Conservation (phyloP, 1,140 invertebrate species). For the Medauroidea extradentata region DNA sequence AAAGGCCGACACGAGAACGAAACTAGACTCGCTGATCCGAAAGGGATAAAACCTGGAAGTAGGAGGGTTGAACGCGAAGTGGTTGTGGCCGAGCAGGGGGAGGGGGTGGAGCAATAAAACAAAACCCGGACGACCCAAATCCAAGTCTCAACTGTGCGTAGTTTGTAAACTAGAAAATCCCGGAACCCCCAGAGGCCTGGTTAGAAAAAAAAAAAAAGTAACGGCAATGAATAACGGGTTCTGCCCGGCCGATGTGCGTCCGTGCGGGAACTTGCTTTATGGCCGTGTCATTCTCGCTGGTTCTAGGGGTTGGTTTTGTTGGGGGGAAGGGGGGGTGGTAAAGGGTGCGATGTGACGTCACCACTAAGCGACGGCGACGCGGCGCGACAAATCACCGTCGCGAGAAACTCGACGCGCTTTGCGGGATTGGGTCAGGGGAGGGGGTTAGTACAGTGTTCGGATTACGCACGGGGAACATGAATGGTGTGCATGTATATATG, state of each 20-base stretch:
- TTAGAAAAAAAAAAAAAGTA: too few relatives aligned
- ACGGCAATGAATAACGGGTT: slow-evolving; percentile 7
- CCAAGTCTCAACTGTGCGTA: neutral
- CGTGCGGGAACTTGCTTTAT: slow-evolving; percentile 15
- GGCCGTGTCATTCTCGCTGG: slow-evolving; percentile 5
- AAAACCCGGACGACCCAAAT: neutral
- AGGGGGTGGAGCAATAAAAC: neutral
- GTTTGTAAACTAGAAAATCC: slow-evolving; percentile 8
- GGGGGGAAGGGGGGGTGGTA: neutral
- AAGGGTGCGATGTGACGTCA: neutral
- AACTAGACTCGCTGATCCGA: too few relatives aligned
- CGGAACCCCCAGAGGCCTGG: too few relatives aligned
- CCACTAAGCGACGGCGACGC: slow-evolving; percentile 4
- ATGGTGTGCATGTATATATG: too few relatives aligned
- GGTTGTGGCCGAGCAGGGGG: neutral
- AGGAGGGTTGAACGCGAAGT: neutral
- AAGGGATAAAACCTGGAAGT: too few relatives aligned
- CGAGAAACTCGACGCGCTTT: too few relatives aligned
- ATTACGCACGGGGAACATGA: too few relatives aligned
- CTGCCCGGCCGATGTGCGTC: slow-evolving; percentile 8
- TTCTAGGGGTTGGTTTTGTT: neutral
- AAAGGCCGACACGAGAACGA: too few relatives aligned
- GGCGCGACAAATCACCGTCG: slow-evolving; percentile 17
- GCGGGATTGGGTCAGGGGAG: neutral
- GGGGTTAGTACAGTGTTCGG: neutral